These are phyloP conservation scores for Anguilla obscura DNA, from an alignment of 2,797 vertebrate species.

Conservation along the genomic window DNA sequence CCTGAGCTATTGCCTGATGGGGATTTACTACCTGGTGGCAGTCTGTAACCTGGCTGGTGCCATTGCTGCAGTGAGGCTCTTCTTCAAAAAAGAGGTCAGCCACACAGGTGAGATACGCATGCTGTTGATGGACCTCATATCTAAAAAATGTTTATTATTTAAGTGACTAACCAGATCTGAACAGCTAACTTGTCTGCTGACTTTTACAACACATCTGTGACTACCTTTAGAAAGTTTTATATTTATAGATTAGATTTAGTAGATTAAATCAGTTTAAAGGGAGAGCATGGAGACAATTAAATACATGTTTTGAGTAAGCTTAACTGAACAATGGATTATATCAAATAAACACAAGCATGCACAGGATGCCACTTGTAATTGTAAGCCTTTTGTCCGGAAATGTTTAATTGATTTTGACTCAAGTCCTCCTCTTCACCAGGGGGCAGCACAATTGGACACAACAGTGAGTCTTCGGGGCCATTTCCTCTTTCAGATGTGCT, in stretches of 20 bases:
- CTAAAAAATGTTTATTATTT: neutral
- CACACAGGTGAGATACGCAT: neutral
- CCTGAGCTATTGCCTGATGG: slow-evolving; percentile 43
- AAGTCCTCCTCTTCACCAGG: slow-evolving; percentile 25
- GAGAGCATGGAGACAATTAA: neutral
- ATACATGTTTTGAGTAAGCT: neutral
- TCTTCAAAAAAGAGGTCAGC: neutral
- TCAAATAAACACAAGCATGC: neutral
- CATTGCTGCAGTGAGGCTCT: slow-evolving; percentile 20
- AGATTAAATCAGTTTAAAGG: neutral
- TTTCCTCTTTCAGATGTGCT: slow-evolving; percentile 29
- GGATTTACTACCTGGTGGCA: slow-evolving; percentile 44
- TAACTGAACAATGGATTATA: neutral
- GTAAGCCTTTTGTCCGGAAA: neutral
- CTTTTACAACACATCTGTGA: neutral
- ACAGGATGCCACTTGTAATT: neutral
- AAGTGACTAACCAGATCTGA: neutral
- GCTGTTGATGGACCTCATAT: neutral
- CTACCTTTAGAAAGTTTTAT: neutral
- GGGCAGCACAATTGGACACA: neutral
- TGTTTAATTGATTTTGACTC: neutral
- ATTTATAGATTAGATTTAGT: neutral
- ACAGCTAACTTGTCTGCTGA: neutral
- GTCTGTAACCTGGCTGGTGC: slow-evolving; percentile 43
- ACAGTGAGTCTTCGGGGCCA: slow-evolving; percentile 1